Evolutionary conservation across 1,140 invertebrate genomes (phyloP), one percentile per base, ranked within the genome.

Genomic region (Platorchestia sp.): DNA sequence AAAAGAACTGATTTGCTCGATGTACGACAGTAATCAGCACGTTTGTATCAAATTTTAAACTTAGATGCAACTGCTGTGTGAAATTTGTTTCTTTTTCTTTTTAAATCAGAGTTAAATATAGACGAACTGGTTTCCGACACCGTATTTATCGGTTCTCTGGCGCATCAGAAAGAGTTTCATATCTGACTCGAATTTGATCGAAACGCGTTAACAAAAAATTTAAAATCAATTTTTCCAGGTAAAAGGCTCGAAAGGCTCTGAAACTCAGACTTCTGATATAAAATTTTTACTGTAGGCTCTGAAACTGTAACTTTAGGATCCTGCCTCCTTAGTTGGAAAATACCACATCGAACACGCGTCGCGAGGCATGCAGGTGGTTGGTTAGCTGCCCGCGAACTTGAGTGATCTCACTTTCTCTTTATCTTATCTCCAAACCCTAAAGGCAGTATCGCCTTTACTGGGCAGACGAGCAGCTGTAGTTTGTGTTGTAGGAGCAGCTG

Each of bases 401-500:
- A 3, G 1, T 19, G 47, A 51, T 51, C 47, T 51, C 47, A 51
- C 10, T 75, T 75, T 75, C 59, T 14, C 59, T 75, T 75, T 75
- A 75, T 75, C 59, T 75, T 75, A 75, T 75, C 59, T 75, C 1
- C 36, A 27, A 75, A 75, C 59, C 59, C 44, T 90, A 36, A 14
- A 42, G 44, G 87, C 87, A 43, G 87, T 41, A 90, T 90, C 44
- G 87, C 44, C 44, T 19, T 90, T 90, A 90, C 44, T 90, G 87
- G 41, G 19, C 41, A 42, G 14, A 43, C 19, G 87, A 90, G 44
- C 87, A 90, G 87, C 87, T 90, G 87, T 90, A 90, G 87, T 75
- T 75, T 27, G 36, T 75, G 59, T 90, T 90, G 87, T 90, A 90
- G 19, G 87, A 90, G 87, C 87, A 90, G 87, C 87, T 90, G 87